Conservation (phyloP, 2,113 vertebrate genomes). For the Tenrec ecaudatus region DNA sequence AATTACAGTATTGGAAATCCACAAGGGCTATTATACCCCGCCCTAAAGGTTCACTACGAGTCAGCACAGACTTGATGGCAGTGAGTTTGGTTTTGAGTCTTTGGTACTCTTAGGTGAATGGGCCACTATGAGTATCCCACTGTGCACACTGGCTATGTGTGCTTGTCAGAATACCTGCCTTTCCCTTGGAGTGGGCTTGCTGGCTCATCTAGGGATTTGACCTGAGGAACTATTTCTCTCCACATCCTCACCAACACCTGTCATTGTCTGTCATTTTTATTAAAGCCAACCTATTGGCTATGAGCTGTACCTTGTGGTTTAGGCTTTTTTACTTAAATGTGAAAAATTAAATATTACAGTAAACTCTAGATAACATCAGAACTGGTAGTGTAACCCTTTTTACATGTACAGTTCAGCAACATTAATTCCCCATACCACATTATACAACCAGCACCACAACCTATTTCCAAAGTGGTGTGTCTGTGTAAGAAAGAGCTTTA, state of each 20-base stretch:
- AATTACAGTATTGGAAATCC: too few relatives aligned
- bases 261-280: neutral
- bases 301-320: neutral
- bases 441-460: neutral
- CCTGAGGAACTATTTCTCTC: neutral
- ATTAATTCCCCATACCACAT: neutral
- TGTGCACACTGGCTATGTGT: neutral
- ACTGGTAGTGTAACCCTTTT: neutral
- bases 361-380: neutral
- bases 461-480: neutral
- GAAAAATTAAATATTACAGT: neutral
- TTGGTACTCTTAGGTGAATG: too few relatives aligned
- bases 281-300: neutral
- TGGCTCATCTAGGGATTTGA: neutral
- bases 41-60: too few relatives aligned
- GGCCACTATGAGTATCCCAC: neutral
- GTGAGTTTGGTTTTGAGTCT: too few relatives aligned
- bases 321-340: neutral
- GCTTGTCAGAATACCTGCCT: neutral
- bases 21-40: too few relatives aligned
- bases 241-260: neutral
- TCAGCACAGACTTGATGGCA: too few relatives aligned
- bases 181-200: neutral
- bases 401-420: slow-evolving; percentile 10
- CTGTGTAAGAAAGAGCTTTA: too few relatives aligned